Evolutionary conservation across 2,888 invertebrate species (phyloP), one percentile per base, ranked within the genome.

Genomic region (Fragum fragum): DNA sequence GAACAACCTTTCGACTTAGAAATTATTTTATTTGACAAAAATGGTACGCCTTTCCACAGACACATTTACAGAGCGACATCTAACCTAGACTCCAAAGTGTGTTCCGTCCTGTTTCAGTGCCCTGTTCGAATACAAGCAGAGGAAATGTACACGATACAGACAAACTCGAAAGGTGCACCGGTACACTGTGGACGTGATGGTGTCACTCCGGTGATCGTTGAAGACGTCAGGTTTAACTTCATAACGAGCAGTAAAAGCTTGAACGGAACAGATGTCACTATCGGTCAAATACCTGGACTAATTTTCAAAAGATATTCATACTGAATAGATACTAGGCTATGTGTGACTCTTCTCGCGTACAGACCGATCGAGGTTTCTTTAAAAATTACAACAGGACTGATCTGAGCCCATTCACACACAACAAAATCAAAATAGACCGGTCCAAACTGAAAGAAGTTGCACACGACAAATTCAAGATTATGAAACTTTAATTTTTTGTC

Each of bases 211-310:
- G 66, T 83, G 7, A 36, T 39, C 0, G 57, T 69, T 9, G 79
- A 77, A 0, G 81, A 74, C n/a, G 59, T 86, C 1, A 52, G 42
- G 21, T 86, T 86, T 70, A 74, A 81, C 39, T 86, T 86, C 53
- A 59, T 73, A n/a, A 76, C 81, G 29, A 86, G 86, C 63, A 77
- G 75, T 71, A 76, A 68, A 26, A 86, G 86, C 61, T 69, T 76
- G 32, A 86, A 83, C 53, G 86, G 86, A 14, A 86, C 86, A 16
- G 86, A 81, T 28, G 69, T 83, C 14, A 73, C 76, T 9, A 81
- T 79, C 0, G 86, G 86, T n/a, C 86, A 86, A 52, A 83, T 86
- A 16, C 86, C 86, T 6, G 42, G 75, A 18, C 28, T 86, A 16
- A 39, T 86, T 21, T 86, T 77, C 53, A 79, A 69, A 16, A 76